Evolutionary conservation across 23 tunicate genomes (phyloP).

Genomic region (Phallusia fumigata): DNA sequence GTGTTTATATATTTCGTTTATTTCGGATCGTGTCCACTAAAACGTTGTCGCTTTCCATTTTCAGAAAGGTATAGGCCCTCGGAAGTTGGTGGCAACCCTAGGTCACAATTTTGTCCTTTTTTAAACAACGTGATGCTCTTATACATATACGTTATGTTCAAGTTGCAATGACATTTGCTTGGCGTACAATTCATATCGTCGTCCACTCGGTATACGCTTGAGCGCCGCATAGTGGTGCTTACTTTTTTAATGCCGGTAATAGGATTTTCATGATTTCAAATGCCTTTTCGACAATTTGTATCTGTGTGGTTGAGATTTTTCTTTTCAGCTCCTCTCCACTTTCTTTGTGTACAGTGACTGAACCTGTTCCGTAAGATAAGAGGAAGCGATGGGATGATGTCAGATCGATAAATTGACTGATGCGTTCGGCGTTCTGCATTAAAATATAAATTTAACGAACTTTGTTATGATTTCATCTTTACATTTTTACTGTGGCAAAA

Average conservation of each 20-base stretch:
- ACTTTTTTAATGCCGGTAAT: conserved; percentile 11
- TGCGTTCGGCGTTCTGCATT: conserved; percentile 20
- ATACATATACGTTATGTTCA: too few species aligned
- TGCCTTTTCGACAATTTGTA: conserved; percentile 7
- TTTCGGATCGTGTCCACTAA: too few species aligned
- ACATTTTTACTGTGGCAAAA: too few species aligned
- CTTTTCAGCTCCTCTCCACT: not conserved
- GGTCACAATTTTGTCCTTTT: not conserved
- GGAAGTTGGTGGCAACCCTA: not conserved
- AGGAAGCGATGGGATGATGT: conserved; percentile 19
- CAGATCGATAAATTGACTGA: not conserved
- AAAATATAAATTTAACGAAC: not conserved
- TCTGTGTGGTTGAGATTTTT: not conserved
- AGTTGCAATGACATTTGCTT: too few species aligned
- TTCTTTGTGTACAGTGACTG: not conserved
- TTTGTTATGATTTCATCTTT: too few species aligned
- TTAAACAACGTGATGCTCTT: too few species aligned
- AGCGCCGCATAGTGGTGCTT: not conserved
- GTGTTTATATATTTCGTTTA: too few species aligned
- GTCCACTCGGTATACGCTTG: too few species aligned
- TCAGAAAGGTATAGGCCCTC: too few species aligned
- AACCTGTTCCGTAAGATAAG: not conserved
- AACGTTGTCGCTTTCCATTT: too few species aligned
- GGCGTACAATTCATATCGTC: too few species aligned
- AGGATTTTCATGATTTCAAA: conserved; percentile 7